These are phyloP conservation scores for Aphaenogaster rudis DNA, from an alignment of 1,140 invertebrate genomes.

Conservation along the genomic window DNA sequence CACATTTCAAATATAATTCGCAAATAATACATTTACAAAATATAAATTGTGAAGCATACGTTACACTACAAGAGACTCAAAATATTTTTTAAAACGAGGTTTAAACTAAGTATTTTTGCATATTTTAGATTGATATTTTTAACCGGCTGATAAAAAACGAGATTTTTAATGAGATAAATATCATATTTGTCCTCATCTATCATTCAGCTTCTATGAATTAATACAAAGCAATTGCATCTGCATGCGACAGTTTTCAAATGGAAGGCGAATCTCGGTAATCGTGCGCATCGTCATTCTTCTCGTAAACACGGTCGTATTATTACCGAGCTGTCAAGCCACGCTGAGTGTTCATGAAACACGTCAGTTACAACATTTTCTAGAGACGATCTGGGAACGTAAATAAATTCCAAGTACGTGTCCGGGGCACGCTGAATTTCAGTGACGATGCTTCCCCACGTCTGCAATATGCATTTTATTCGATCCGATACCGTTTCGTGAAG, in stretches of 20 bases:
- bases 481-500: neutral
- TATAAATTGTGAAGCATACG: neutral
- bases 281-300: conserved; percentile 66
- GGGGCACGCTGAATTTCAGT: neutral
- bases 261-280: conserved; percentile 54
- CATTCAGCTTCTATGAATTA: conserved; percentile 57
- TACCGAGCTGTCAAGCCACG: conserved; percentile 65
- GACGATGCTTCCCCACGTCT: neutral
- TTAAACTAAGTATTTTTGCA: neutral
- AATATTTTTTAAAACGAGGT: neutral
- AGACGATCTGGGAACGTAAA: conserved; percentile 43
- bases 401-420: conserved; percentile 38
- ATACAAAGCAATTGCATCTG: conserved; percentile 70
- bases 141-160: neutral
- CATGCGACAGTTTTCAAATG: conserved; percentile 65
- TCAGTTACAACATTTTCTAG: conserved; percentile 64
- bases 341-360: conserved; percentile 58
- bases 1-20: neutral
- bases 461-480: neutral
- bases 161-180: neutral
- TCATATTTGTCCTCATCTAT: conserved; percentile 72
- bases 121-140: neutral
- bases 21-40: neutral
- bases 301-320: conserved; percentile 63
- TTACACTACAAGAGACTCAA: neutral